A percentile compares a stretch with the other conserved stretches of the same genome.
Evolutionary conservation across 2,797 vertebrate genomes (phyloP).

Genomic region (Spheniscus humboldti): DNA sequence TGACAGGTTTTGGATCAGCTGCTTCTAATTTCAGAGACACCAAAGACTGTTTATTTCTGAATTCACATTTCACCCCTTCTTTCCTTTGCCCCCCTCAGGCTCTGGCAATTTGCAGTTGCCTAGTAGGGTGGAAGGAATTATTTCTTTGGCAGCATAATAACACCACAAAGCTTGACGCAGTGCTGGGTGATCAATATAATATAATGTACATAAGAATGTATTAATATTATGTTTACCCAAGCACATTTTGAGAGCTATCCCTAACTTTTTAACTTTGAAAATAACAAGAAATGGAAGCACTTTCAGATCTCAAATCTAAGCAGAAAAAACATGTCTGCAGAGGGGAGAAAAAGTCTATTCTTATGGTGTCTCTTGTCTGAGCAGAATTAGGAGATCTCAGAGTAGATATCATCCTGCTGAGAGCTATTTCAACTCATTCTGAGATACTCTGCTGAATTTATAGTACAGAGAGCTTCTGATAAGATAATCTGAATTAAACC

Average conservation of each 20-base stretch:
- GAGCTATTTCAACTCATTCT: conserved; percentile 26
- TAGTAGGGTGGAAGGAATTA: not conserved
- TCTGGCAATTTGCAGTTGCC: not conserved
- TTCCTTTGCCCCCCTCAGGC: not conserved
- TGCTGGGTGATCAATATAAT: not conserved
- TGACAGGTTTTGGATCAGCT: not conserved
- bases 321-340: not conserved
- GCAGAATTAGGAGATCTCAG: conserved; percentile 41
- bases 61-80: not conserved
- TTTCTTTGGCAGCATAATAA: not conserved
- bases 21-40: not conserved
- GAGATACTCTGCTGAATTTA: conserved; percentile 18
- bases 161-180: not conserved
- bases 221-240: not conserved
- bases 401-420: conserved; percentile 8
- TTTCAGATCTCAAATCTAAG: not conserved
- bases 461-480: not conserved
- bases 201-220: not conserved
- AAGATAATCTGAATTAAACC: conserved; percentile 18
- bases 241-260: not conserved
- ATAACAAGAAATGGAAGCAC: not conserved
- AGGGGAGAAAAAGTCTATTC: not conserved
- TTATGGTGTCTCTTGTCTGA: not conserved
- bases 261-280: not conserved
- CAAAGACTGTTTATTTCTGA: not conserved